Base-by-base conservation (phyloP, 2,797 vertebrate species). In the Phrynocephalus guinanensis region DNA sequence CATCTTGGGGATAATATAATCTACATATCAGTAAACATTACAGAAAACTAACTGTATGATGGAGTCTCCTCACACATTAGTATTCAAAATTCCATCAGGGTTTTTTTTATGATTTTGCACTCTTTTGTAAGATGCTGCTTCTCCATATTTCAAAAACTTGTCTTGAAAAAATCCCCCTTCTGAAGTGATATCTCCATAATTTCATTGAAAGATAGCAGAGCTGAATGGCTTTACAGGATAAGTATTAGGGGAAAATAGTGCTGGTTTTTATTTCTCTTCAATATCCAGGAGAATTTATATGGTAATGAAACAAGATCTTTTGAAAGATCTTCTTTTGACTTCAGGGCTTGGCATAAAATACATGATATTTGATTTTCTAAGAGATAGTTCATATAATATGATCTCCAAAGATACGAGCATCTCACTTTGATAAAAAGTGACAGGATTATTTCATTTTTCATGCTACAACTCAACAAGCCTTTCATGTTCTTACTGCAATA, bases 401-500 rank as follows among this genome's bases (percentile, higher is more conserved):
- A 73, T 9, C n/a, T 73, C 68, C 78, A 75, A 56, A 44, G 28
- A 67, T 66, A 60, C 71, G 22, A 33, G 52, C 48, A 71, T 73
- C 50, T 81, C 38, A 22, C 6, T 48, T 87, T 30, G 20, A 28
- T 44, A 28, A 44, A 30, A 78, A 56, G 11, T 68, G 33, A 33
- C 71, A 44, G 26, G 87, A 66, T 87, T 50, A 76, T 52, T 84
- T 63, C 52, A 16, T 89, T 79, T 8, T 9, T 8, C 22, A 70
- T 67, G 68, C 87, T 82, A 75, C n/a, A 68, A 88, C 73, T 60
- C 71, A 86, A 5, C 70, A 87, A 60, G 22, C 15, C 83, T 87
- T 86, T 87, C 83, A 20, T 88, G 86, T 6, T 0, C 67, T 90
- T 89, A 82, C 24, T 0, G 0, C 84, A 26, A 82, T 87, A 79